phyloP scores from a whole-genome alignment of 2,888 invertebrate genomes.

The Oscheius sp. region DNA sequence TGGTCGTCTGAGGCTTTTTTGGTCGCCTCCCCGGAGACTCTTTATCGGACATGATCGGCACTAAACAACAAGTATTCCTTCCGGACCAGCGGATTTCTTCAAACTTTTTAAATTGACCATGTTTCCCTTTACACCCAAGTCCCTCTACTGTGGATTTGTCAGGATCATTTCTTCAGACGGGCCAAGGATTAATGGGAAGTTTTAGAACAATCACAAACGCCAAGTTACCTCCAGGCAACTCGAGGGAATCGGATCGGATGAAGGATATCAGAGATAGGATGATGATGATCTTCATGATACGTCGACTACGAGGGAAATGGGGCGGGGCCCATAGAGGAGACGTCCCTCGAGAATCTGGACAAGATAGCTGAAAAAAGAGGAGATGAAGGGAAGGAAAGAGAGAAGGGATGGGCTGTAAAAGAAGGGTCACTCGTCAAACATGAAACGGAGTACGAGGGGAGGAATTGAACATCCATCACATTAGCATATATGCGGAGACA shows the following conservation, averaged over 20 bases:
- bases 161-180: conserved; percentile 6
- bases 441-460: not conserved
- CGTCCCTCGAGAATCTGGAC: conserved; percentile 1
- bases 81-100: not conserved
- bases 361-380: conserved; percentile 3
- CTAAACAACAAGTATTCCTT: conserved; percentile 8
- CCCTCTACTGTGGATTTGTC: conserved; percentile 13
- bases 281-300: conserved; percentile 15
- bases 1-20: conserved; percentile 13
- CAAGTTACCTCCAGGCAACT: conserved; percentile 24
- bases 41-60: conserved; percentile 26
- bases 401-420: conserved; percentile 19
- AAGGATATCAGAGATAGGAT: not conserved
- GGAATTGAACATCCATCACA: conserved; percentile 26
- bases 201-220: not conserved
- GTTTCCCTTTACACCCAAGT: not conserved
- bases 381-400: not conserved
- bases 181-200: not conserved
- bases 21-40: conserved; percentile 22
- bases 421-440: not conserved
- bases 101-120: not conserved
- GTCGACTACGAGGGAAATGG: conserved; percentile 12
- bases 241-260: not conserved
- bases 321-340: conserved; percentile 23
- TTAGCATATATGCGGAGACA: conserved; percentile 24